Evolutionary conservation across 2,797 vertebrate genomes (phyloP).

Genomic region (Limnodromus scolopaceus): DNA sequence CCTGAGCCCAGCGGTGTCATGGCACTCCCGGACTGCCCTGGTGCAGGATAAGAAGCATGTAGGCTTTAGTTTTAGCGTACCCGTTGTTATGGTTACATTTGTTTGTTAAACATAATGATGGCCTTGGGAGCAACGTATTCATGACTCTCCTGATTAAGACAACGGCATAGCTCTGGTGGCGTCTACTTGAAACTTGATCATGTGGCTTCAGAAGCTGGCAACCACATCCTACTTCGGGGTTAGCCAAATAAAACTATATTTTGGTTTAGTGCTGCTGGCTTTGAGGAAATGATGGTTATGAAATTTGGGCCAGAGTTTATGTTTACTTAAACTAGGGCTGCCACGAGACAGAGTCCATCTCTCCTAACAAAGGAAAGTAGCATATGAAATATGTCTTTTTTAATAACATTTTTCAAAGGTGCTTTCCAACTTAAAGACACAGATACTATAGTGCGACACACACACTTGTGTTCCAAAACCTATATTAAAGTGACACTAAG

Average conservation of each 20-base stretch:
- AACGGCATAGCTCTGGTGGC: slow-evolving; percentile 55
- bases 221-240: slow-evolving; percentile 84
- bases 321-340: slow-evolving; percentile 79
- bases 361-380: slow-evolving; percentile 37
- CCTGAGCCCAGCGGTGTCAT: neutral
- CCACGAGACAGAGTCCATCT: slow-evolving; percentile 68
- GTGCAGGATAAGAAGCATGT: neutral
- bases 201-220: slow-evolving; percentile 79
- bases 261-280: slow-evolving; percentile 77
- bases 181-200: slow-evolving; percentile 77
- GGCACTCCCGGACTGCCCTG: neutral
- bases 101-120: slow-evolving; percentile 70
- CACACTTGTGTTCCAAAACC: neutral
- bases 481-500: neutral
- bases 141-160: slow-evolving; percentile 68
- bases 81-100: slow-evolving; percentile 71
- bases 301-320: slow-evolving; percentile 80
- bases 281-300: slow-evolving; percentile 82
- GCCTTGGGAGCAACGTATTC: neutral
- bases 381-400: neutral
- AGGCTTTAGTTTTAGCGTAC: neutral
- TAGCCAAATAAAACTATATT: slow-evolving; percentile 84
- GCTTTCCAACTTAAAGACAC: slow-evolving; percentile 38
- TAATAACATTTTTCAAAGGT: neutral
- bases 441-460: neutral